Percentiles rank a stretch among this genome's conserved stretches.
Evolutionary conservation across 1,140 invertebrate species (phyloP).

Genomic region (Acromyrmex heyeri): DNA sequence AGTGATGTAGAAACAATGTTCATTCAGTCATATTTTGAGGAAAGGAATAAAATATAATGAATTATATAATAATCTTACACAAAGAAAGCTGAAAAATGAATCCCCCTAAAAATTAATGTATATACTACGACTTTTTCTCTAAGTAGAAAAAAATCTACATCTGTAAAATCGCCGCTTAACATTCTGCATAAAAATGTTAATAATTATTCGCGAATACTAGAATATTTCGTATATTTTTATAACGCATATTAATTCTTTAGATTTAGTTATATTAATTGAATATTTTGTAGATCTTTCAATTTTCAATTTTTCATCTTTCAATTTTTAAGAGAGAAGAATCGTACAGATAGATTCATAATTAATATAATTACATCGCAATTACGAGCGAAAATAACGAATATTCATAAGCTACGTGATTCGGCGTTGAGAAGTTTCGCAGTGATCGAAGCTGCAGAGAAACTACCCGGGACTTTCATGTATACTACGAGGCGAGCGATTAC

Average conservation of each 20-base stretch:
- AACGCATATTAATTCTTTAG: not conserved
- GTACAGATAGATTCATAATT: not conserved
- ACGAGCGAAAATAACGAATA: not conserved
- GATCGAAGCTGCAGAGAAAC: slow-evolving; percentile 46
- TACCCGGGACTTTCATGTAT: slow-evolving; percentile 43
- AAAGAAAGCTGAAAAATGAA: too few species aligned
- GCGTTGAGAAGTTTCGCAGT: slow-evolving; percentile 23
- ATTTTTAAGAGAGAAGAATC: not conserved
- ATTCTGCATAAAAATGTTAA: too few species aligned
- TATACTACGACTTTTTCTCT: too few species aligned
- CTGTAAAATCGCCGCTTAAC: not conserved
- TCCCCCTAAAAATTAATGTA: too few species aligned
- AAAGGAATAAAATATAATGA: too few species aligned
- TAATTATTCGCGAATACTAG: too few species aligned
- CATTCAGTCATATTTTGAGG: too few species aligned
- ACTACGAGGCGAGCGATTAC: slow-evolving; percentile 50
- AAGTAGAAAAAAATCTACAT: too few species aligned
- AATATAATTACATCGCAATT: slow-evolving; percentile 26
- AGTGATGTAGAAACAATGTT: too few species aligned
- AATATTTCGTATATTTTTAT: not conserved
- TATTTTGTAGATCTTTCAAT: not conserved
- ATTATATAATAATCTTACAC: too few species aligned
- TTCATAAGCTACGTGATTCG: slow-evolving; percentile 8
- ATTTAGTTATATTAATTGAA: not conserved
- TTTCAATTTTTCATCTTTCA: not conserved